Conservation (phyloP, 2,888 invertebrate genomes). For the Dryomyza anilis region DNA sequence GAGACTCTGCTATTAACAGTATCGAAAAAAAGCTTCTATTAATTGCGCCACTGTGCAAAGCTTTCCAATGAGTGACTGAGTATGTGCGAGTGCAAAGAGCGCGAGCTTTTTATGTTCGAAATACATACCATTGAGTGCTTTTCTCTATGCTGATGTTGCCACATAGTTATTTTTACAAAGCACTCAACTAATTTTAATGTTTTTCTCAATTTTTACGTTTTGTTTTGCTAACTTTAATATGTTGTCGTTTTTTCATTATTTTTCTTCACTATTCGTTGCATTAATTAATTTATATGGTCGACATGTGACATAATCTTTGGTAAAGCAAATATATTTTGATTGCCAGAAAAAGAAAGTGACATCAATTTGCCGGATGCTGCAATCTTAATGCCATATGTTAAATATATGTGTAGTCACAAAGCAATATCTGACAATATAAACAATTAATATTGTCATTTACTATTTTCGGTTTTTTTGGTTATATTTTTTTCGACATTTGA, state of each 20-base stretch:
- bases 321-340: neutral
- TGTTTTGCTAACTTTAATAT: neutral
- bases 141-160: too few species aligned
- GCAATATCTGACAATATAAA: constrained; percentile 1
- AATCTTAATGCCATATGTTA: neutral
- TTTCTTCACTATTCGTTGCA: constrained; percentile 1
- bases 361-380: constrained; percentile 17
- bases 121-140: too few species aligned
- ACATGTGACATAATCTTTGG: constrained; percentile 6
- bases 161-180: too few species aligned
- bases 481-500: neutral
- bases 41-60: too few species aligned
- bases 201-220: neutral
- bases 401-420: neutral
- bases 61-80: too few species aligned
- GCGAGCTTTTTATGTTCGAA: too few species aligned
- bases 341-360: constrained; percentile 19
- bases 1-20: too few species aligned
- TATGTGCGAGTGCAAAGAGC: too few species aligned
- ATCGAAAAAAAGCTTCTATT: too few species aligned
- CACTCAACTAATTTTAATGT: too few species aligned
- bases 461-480: neutral
- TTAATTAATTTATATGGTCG: neutral
- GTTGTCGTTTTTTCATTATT: neutral
- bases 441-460: neutral